Base-by-base conservation (phyloP, 2,888 invertebrate species). In the Leucozona laternaria region DNA sequence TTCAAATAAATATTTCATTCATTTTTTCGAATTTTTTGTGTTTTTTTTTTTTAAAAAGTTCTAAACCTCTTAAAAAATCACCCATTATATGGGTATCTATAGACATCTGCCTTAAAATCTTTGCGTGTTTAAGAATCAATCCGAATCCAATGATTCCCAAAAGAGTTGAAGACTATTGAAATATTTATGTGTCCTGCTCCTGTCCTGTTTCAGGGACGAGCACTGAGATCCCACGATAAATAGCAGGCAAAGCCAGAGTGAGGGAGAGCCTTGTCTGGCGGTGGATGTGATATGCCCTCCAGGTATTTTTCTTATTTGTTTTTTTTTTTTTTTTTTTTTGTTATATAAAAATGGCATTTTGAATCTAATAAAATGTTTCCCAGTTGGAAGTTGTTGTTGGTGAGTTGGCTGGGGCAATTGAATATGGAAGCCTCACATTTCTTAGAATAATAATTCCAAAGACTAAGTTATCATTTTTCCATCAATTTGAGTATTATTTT, bases 401-500 rank as follows among this genome's bases (percentile, higher is more conserved):
- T n/a, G 4, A 15, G 40, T 43, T 4, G 55, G 17, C 31, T 31
- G 13, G 58, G 13, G 58, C n/a, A 55, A n/a, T 28, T 28, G 11
- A 40, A 45, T n/a, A n/a, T 17, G n/a, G 28, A 25, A 22, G 7
- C n/a, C 64, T 64, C 25, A 25, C 28, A 64, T 20, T 28, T 43
- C 64, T 15, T 45, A 40, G n/a, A 57, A 31, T 57, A 50, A 50
- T 48, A 45, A 28, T 31, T 34, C 58, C 34, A 37, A 37, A 58
- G 58, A 37, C 17, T 58, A 58, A 34, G 58, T 58, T 58, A 58
- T 58, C 58, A 58, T 53, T 53, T 58, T 58, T 58, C 34, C 20
- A 37, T 37, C 34, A 58, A 31, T 58, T 58, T 58, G 34, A 58
- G 58, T 20, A 20, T 58, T 58, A 34, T 58, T 58, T 58, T 13